Evolutionary conservation across 2,113 vertebrate genomes (phyloP), one percentile per base, ranked within the genome.

Genomic region (Delphinapterus leucas): DNA sequence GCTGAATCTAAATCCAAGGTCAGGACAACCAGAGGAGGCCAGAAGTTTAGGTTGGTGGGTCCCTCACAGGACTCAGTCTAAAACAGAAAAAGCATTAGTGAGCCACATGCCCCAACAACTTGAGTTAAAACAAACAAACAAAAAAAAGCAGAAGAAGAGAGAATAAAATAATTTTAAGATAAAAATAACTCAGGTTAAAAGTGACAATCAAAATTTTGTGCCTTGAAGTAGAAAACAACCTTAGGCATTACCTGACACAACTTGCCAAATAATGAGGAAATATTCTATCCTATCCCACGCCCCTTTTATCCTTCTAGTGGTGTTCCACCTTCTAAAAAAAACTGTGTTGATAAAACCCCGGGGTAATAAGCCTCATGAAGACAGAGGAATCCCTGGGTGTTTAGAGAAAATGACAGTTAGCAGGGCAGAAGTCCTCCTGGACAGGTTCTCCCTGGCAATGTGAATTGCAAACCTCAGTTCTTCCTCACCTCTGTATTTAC

Each of bases 151-250:
- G 4, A 77, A 71, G 18, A 47, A 53, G 0, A 38, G 1, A 70
- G 1, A 53, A 80, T 18, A 80, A 5, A 65, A 95, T 25, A 38
- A 65, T n/a, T 73, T 76, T 73, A n/a, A 82, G 28, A 53, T 21
- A 92, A 85, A 96, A 85, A 55, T 55, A 88, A 77, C n/a, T 81
- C 58, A 38, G 23, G 15, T 71, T 89, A 92, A 79, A 74, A 49
- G 20, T 68, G 1, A 1, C 12, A 49, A 47, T 18, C 3, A 55
- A 77, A 67, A 55, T 92, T 41, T 68, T 5, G 47, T 68, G 44
- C 8, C 36, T 86, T 71, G 23, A 97, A 90, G 14, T 61, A 76
- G 3, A 14, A 90, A 92, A 65, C 18, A 61, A 36, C 9, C 13
- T 85, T 92, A 49, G 26, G 1, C 4, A n/a, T 38, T 60, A 61